Evolutionary conservation across 2,797 vertebrate genomes (phyloP), one percentile per base, ranked within the genome.

Genomic region (Myotis planiceps): DNA sequence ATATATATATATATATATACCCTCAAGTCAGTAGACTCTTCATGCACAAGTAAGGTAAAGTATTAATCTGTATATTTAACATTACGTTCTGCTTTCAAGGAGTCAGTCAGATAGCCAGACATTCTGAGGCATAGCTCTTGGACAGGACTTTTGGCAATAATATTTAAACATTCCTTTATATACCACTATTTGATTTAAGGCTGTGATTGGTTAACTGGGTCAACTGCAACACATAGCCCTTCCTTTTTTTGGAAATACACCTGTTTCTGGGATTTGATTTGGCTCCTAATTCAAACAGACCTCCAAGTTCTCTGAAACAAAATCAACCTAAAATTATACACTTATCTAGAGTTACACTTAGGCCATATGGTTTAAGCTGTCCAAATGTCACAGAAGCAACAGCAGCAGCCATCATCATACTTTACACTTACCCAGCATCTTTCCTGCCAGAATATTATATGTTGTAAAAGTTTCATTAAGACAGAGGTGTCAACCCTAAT

Each of bases 221-320:
- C 96, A 97, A 94, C 47, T 93, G 84, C 66, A 96, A 88, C 84
- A 96, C 92, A 97, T 32, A 95, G 71, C 81, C 66, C 65, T 97
- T 97, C 97, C 93, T 96, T 95, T 96, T 97, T 97, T 97, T 93
- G 94, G 94, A 97, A 92, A 97, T 98, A 98, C 92, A 97, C 96
- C 97, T 97, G 96, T 96, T 97, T 95, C 96, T 97, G 63, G 84
- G 78, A 96, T 97, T 98, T 95, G 94, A 83, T 96, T 97, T 97
- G 96, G 96, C 89, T 96, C 65, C 80, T 98, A 96, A 97, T 97
- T 95, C 96, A 95, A 96, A 96, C 96, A 96, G 96, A 95, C 90
- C 93, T 97, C 95, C 95, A 96, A 97, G 93, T 96, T 94, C 93
- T 97, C 96, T 96, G 96, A 98, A 97, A 94, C 94, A 96, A 95